Percentiles rank a stretch among this genome's conserved stretches.
Evolutionary conservation across 2,113 vertebrate genomes (phyloP).

Genomic region (Dinomys branickii): DNA sequence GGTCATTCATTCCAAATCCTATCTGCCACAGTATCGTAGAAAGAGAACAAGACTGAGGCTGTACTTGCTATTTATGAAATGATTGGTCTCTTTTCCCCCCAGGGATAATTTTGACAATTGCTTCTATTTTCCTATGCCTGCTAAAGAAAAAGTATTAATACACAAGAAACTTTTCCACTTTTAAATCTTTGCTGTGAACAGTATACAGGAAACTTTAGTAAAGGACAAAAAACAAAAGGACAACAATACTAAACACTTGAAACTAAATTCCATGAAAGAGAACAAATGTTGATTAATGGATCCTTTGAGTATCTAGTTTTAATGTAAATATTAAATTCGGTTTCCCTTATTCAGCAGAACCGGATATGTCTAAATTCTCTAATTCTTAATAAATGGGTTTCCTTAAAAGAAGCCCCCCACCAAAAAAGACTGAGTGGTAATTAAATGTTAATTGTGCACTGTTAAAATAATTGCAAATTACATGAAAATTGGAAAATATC

Average conservation of each 20-base stretch:
- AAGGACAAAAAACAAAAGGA: too few species aligned
- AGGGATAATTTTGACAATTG: conserved; percentile 21
- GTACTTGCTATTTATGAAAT: not conserved
- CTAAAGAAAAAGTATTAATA: not conserved
- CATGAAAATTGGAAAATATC: conserved; percentile 62
- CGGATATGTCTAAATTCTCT: conserved; percentile 54
- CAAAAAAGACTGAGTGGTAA: conserved; percentile 48
- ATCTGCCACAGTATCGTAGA: not conserved
- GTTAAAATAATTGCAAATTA: conserved; percentile 61
- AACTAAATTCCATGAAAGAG: conserved; percentile 18
- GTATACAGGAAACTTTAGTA: conserved; percentile 33
- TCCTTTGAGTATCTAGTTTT: conserved; percentile 55
- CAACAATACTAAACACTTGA: not conserved
- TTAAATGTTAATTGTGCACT: conserved; percentile 67
- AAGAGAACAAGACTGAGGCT: not conserved
- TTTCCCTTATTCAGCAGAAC: conserved; percentile 66
- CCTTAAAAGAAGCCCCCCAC: conserved; percentile 11
- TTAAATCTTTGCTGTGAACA: conserved; percentile 17
- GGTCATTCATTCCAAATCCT: not conserved
- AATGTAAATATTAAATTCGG: conserved; percentile 53
- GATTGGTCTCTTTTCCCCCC: not conserved
- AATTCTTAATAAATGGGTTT: conserved; percentile 61
- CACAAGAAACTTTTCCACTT: not conserved
- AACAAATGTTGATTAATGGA: conserved; percentile 57
- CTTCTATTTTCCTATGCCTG: not conserved